Percentiles rank a stretch among this genome's conserved stretches.
Conservation (phyloP, 2,797 vertebrate species). For the Passerculus sandwichensis region DNA sequence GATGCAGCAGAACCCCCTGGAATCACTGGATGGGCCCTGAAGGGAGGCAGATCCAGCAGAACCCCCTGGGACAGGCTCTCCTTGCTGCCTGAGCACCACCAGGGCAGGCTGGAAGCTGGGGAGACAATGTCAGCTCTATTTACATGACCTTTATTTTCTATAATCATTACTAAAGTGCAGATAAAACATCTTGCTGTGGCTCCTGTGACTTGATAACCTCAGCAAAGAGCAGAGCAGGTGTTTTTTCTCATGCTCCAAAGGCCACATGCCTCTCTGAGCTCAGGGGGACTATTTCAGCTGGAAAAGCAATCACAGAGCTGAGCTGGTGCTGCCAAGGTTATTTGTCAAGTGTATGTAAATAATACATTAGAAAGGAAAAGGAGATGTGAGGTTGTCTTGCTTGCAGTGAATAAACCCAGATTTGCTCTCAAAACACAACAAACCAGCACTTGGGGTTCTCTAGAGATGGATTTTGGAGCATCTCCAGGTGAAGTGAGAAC, state of each 20-base stretch:
- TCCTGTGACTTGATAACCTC: background rate
- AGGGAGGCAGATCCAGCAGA: background rate
- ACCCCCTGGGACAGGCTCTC: fast-evolving
- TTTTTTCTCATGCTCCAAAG: background rate
- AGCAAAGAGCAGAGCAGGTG: background rate
- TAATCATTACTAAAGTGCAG: background rate
- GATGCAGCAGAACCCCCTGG: background rate
- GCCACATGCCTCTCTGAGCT: background rate
- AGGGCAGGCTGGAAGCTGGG: background rate
- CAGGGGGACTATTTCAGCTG: background rate
- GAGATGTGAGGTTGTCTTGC: background rate
- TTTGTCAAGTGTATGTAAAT: background rate
- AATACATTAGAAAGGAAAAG: background rate
- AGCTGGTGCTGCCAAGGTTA: background rate
- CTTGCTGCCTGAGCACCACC: background rate
- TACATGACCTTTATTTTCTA: background rate
- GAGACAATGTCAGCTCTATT: background rate
- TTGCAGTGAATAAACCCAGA: background rate
- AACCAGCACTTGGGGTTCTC: background rate
- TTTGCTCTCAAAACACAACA: background rate
- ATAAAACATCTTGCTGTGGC: background rate
- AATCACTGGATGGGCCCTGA: background rate
- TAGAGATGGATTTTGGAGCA: background rate
- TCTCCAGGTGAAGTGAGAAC: background rate
- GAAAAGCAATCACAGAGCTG: background rate